Conservation (phyloP, 1,140 invertebrate species). For the Hyphantria cunea region DNA sequence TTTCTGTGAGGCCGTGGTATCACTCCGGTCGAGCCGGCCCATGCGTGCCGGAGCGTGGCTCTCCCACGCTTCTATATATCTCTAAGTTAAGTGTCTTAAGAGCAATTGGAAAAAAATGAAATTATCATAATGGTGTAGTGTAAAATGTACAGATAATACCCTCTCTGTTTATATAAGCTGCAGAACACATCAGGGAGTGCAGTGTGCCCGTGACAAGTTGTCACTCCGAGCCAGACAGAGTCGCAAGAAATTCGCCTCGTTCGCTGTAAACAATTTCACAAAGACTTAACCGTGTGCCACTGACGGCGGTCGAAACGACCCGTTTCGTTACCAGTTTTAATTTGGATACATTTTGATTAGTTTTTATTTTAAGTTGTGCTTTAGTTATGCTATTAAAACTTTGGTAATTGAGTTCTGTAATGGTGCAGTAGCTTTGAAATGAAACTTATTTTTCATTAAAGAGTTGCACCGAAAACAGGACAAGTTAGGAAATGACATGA, state of each 20-base stretch:
- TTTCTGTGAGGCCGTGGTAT: no score
- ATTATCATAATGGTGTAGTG: no score
- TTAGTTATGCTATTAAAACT: background rate
- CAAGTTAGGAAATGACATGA: no score
- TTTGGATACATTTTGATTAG: conserved; percentile 2
- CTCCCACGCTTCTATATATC: no score
- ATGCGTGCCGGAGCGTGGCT: no score
- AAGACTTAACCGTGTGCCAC: background rate
- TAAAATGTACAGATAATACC: no score
- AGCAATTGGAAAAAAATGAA: no score
- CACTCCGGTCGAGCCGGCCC: no score
- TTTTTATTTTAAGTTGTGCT: background rate
- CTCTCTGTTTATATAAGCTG: background rate
- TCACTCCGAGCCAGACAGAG: background rate
- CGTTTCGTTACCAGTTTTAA: conserved; percentile 1
- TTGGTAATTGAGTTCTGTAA: background rate
- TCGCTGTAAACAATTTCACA: conserved; percentile 2
- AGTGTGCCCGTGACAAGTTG: background rate
- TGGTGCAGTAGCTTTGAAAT: background rate
- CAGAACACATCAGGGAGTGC: background rate
- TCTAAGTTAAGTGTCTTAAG: no score
- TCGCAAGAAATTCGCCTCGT: conserved; percentile 1
- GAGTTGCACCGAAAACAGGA: no score
- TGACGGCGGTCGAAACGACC: conserved; percentile 2
- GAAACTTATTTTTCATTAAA: no score